These are phyloP conservation scores for Panorpa germanica DNA, from an alignment of 2,888 invertebrate genomes.

Conservation along the genomic window DNA sequence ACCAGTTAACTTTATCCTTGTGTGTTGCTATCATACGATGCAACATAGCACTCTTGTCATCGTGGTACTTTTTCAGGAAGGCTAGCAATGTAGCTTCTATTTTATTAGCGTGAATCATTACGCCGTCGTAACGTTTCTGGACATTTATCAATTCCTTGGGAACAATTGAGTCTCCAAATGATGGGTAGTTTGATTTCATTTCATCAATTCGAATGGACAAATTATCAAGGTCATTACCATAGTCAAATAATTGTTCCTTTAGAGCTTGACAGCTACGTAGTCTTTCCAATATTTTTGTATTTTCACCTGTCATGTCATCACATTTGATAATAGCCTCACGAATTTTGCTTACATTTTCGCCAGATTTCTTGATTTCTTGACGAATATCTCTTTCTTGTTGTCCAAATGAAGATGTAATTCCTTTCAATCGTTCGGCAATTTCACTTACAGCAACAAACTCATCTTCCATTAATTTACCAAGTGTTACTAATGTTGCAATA, in stretches of 20 bases:
- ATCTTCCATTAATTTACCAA: slow-evolving; percentile 46
- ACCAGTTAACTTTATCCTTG: slow-evolving; percentile 82
- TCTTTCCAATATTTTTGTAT: slow-evolving; percentile 61
- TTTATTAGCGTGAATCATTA: slow-evolving; percentile 61
- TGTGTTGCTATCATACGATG: slow-evolving; percentile 63
- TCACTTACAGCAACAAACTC: slow-evolving; percentile 58
- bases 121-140: slow-evolving; percentile 67
- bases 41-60: slow-evolving; percentile 64
- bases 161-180: slow-evolving; percentile 54
- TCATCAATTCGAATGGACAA: slow-evolving; percentile 49
- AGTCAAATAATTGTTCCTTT: slow-evolving; percentile 47
- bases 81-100: slow-evolving; percentile 58
- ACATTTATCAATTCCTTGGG: slow-evolving; percentile 67
- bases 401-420: slow-evolving; percentile 49
- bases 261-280: slow-evolving; percentile 54
- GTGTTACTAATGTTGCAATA: slow-evolving; percentile 45
- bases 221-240: slow-evolving; percentile 45
- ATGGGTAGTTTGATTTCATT: slow-evolving; percentile 55
- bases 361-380: slow-evolving; percentile 47
- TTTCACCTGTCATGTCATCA: slow-evolving; percentile 78
- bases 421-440: slow-evolving; percentile 55
- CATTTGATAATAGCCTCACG: slow-evolving; percentile 75
- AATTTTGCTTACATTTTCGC: slow-evolving; percentile 49
- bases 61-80: slow-evolving; percentile 72
- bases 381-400: slow-evolving; percentile 55